A percentile compares a stretch with the other conserved stretches of the same genome.
phyloP scores from a whole-genome alignment of 2,113 vertebrate genomes.

The Pithys albifrons region DNA sequence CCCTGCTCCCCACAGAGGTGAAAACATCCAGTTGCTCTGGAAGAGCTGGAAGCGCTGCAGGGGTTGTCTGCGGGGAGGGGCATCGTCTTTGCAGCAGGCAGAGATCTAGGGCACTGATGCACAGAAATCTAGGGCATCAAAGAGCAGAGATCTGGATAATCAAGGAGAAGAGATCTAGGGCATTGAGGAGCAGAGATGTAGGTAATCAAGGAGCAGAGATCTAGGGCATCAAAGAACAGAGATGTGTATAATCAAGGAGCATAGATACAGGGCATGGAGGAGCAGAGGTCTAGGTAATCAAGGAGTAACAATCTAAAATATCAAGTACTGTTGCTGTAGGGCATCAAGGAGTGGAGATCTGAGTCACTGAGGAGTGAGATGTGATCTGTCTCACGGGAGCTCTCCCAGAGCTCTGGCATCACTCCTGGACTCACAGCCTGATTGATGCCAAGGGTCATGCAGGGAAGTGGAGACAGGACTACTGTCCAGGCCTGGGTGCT shows the following conservation, averaged over 20 bases:
- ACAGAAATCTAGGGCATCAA: conserved; percentile 24
- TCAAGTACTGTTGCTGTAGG: neutral
- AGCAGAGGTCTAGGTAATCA: neutral
- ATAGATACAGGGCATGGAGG: neutral
- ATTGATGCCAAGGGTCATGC: accelerated
- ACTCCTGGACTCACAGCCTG: neutral
- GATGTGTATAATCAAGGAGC: neutral
- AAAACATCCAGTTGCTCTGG: neutral
- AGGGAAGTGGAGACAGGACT: neutral
- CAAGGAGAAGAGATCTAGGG: conserved; percentile 9
- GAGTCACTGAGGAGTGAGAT: neutral
- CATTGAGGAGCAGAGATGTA: neutral
- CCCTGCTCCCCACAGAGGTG: neutral
- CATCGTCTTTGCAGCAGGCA: neutral
- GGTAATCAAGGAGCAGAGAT: conserved; percentile 15
- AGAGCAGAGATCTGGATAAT: conserved; percentile 8
- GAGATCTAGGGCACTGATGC: conserved; percentile 34
- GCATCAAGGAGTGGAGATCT: neutral
- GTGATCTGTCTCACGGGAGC: neutral
- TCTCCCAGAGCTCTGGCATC: neutral
- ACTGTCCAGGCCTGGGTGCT: neutral
- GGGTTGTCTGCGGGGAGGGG: neutral
- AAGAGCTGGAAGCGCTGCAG: neutral
- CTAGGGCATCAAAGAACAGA: neutral
- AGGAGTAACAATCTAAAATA: neutral